A percentile compares a stretch with the other conserved stretches of the same genome.
phyloP scores from a whole-genome alignment of 2,113 vertebrate species.

The Chelonoidis abingdonii region DNA sequence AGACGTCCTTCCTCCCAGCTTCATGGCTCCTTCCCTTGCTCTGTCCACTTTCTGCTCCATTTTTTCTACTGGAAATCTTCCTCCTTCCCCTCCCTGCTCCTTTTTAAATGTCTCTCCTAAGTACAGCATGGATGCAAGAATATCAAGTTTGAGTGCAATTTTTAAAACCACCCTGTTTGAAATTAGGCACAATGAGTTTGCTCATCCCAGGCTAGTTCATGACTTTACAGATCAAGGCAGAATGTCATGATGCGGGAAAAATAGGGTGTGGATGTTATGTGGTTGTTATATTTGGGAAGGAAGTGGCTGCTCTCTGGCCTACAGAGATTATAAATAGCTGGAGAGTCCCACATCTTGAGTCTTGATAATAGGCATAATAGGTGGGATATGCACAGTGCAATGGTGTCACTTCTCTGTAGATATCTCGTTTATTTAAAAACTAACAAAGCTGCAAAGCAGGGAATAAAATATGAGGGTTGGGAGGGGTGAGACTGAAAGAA shows the following conservation, averaged over 20 bases:
- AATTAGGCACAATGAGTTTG: background rate
- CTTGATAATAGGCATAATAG: background rate
- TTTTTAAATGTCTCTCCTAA: slow-evolving; percentile 28
- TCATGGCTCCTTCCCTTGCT: background rate
- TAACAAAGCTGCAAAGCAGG: background rate
- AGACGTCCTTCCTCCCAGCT: background rate
- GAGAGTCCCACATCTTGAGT: background rate
- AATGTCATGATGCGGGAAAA: background rate
- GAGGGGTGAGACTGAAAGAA: background rate
- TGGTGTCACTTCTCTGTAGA: background rate
- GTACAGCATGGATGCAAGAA: background rate
- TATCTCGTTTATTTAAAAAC: fast-evolving
- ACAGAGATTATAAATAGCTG: background rate
- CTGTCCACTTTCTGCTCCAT: background rate
- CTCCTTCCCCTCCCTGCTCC: background rate
- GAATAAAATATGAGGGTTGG: background rate
- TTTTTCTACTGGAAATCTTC: background rate
- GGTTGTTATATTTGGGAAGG: background rate
- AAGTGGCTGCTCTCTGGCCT: background rate
- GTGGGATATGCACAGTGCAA: background rate
- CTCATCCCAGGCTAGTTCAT: background rate
- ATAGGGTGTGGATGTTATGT: background rate
- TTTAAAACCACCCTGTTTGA: background rate
- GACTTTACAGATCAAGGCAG: background rate
- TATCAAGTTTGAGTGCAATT: slow-evolving; percentile 6